Evolutionary conservation across 2,888 invertebrate species (phyloP), one percentile per base, ranked within the genome.

Genomic region (Agriopis aurantiaria): DNA sequence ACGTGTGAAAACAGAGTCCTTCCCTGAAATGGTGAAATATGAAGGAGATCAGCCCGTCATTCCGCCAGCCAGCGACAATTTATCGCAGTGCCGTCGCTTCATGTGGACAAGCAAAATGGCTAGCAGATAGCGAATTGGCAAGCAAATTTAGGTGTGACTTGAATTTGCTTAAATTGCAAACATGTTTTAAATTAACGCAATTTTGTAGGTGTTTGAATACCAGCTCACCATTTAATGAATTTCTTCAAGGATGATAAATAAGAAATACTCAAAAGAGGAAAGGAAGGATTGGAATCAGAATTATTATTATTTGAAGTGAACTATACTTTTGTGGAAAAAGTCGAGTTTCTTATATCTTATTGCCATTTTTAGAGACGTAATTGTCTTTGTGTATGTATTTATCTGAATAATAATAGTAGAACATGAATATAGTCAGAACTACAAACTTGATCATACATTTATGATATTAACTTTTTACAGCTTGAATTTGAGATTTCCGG

Each of bases 1-100:
- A 63, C 72, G 80, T 81, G 81, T 81, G 80, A 83, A 87, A 89
- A 88, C 85, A 85, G 79, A 69, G 76, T 63, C 73, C 73, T 72
- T 66, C 51, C 69, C 57, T 62, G 85, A 87, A 88, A 90, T 90
- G 87, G 88, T 89, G 87, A 91, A 89, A 91, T 90, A 92, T 89
- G 88, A 88, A 65, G 78, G 76, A 86, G 88, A 87, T 89, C 86
- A 87, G 78, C 69, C 83, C 87, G 89, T 88, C 90, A 87, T 85
- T 88, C 82, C 84, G 83, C 82, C 82, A 82, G 62, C 82, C 68
- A 81, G 81, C 79, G 82, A 85, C 86, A 87, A 90, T 89, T 88
- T 91, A 91, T 90, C 85, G 75, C 74, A 65, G 66, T 70, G 67
- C 71, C 69, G 72, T 71, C 75, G 72, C 65, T 75, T 72, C 71